phyloP scores from a whole-genome alignment of 1,140 invertebrate species.

The Brachionus plicatilis region DNA sequence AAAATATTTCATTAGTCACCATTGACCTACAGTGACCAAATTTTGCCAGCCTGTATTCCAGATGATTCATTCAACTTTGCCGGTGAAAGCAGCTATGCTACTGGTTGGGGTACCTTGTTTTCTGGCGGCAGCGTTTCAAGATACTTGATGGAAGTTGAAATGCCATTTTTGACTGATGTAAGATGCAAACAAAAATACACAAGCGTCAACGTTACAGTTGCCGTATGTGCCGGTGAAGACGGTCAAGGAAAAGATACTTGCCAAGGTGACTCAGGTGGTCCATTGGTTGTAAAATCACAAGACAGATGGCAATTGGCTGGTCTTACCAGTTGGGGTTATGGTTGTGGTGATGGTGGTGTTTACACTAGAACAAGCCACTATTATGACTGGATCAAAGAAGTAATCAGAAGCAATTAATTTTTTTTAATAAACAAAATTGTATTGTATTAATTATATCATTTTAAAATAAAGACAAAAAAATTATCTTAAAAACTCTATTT shows the following conservation, averaged over 20 bases:
- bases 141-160: slow-evolving; percentile 37
- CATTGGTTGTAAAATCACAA: slow-evolving; percentile 3
- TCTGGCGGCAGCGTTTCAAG: slow-evolving; percentile 12
- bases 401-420: neutral
- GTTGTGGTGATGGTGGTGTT: slow-evolving; percentile 41
- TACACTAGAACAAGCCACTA: slow-evolving; percentile 29
- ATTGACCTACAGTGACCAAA: neutral
- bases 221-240: slow-evolving; percentile 23
- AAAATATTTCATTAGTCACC: neutral
- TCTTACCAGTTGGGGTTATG: slow-evolving; percentile 35
- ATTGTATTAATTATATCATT: neutral
- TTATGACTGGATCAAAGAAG: slow-evolving; percentile 10
- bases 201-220: neutral
- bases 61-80: slow-evolving; percentile 7
- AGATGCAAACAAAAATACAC: slow-evolving; percentile 37
- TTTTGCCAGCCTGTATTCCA: slow-evolving; percentile 32
- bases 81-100: neutral
- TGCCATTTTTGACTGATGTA: slow-evolving; percentile 38
- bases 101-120: slow-evolving; percentile 33
- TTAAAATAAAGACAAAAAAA: neutral
- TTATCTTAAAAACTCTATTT: too few relatives aligned
- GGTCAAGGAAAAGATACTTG: slow-evolving; percentile 36
- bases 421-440: neutral
- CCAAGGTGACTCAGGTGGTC: slow-evolving; percentile 41
- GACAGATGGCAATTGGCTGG: slow-evolving; percentile 9